Base-by-base conservation (phyloP, 2,797 vertebrate genomes). In the Neostethus bicornis region DNA sequence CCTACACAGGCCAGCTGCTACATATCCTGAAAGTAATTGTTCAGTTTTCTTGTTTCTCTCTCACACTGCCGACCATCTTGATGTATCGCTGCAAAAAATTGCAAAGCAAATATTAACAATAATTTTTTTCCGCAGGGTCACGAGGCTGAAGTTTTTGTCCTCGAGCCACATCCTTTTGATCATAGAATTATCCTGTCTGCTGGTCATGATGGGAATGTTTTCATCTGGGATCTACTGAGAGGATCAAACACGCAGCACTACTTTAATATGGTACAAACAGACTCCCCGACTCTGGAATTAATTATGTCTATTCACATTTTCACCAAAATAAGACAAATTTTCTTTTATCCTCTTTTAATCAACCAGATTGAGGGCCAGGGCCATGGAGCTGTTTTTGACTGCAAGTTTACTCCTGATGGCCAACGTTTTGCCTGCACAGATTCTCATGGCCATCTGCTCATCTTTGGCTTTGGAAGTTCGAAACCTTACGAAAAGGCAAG, bases 371-470 rank as follows among this genome's bases (percentile, higher is more conserved):
- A 98, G 85, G 96, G 96, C 31, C 96, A 99, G 85, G 96, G 97
- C 64, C 95, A 97, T 0, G 97, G 97, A 64, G 96, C 97, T 20
- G 96, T 99, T 41, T 98, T 98, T 69, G 97, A 99, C 79, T 97
- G 97, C 80, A 98, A 98, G 79, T 97, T 98, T 81, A 98, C 96
- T 38, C 93, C 94, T 5, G 95, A 98, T 51, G 97, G 96, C 49
- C 95, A 98, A 41, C 95, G 95, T 63, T 96, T 99, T 34, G 95
- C 96, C 42, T 95, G 94, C 80, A 98, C 96, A 35, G 97, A 99
- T 85, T 98, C 97, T 51, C 96, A 99, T 25, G 97, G 97, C 26
- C 96, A 98, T 84, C 90, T 99, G 55, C 79, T 98, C 70, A 92
- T 98, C 83, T 97, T 98, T 87, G 96, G 96, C 17, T 98, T 98